Conservation (phyloP, 2,888 invertebrate genomes). For the Mimas tiliae region DNA sequence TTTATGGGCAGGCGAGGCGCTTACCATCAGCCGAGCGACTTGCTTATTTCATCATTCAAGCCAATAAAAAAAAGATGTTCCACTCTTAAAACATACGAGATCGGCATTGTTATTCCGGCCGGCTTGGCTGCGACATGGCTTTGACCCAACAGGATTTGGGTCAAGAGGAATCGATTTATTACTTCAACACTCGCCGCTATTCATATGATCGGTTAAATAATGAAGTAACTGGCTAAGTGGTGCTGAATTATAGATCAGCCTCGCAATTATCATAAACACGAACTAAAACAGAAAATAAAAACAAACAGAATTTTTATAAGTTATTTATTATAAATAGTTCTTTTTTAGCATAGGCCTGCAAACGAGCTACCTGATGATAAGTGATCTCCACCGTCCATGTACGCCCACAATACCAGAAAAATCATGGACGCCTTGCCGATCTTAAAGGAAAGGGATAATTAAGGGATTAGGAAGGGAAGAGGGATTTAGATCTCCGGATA, state of each 20-base stretch:
- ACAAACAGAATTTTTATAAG: neutral
- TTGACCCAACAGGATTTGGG: slow-evolving; percentile 73
- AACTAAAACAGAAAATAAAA: neutral
- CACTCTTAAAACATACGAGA: slow-evolving; percentile 14
- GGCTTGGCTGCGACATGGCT: slow-evolving; percentile 63
- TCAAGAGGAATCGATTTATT: slow-evolving; percentile 78
- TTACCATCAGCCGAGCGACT: too few species aligned
- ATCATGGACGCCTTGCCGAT: too few species aligned
- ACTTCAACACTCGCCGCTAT: slow-evolving; percentile 33
- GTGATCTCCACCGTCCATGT: too few species aligned
- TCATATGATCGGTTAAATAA: slow-evolving; percentile 37
- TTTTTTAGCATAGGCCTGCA: too few species aligned
- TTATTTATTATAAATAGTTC: too few species aligned
- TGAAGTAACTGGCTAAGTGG: slow-evolving; percentile 32
- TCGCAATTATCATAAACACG: neutral
- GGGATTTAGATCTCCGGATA: too few species aligned
- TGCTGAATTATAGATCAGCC: neutral
- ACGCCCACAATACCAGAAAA: too few species aligned
- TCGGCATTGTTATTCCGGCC: slow-evolving; percentile 50
- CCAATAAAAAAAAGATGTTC: neutral
- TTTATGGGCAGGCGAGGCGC: too few species aligned
- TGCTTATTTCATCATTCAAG: too few species aligned
- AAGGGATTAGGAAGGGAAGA: too few species aligned
- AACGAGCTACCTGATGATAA: too few species aligned
- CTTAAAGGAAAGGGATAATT: too few species aligned